Evolutionary conservation across 92 coral and sea anemone species (phyloP).

Genomic region (Montipora capitata): DNA sequence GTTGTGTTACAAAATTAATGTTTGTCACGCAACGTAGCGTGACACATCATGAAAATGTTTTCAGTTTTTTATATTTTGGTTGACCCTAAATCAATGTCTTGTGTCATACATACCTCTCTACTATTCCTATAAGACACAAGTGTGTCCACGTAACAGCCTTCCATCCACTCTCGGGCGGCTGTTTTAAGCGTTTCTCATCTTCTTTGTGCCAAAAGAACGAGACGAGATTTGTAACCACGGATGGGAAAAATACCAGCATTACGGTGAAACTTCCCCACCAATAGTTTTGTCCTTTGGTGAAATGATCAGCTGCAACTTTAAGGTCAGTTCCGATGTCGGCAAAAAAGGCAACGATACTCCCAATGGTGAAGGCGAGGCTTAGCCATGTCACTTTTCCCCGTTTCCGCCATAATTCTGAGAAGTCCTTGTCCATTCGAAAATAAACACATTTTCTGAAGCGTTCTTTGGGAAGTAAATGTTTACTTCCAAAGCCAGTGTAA

Average conservation of each 20-base stretch:
- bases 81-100: too few relatives aligned
- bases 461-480: constrained; percentile 62
- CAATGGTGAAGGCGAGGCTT: constrained; percentile 60
- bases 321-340: constrained; percentile 88
- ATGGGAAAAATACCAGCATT: constrained; percentile 75
- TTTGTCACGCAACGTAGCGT: too few relatives aligned
- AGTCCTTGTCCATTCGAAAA: constrained; percentile 68
- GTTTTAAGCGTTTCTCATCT: constrained; percentile 55
- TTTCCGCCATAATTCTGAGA: constrained; percentile 78
- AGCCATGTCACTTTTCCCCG: constrained; percentile 89
- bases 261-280: constrained; percentile 91
- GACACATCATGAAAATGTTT: too few relatives aligned
- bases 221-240: constrained; percentile 76
- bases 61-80: too few relatives aligned
- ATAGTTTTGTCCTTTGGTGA: constrained; percentile 59
- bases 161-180: constrained; percentile 87
- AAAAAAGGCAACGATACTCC: constrained; percentile 81
- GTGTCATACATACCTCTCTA: constrained; percentile 64
- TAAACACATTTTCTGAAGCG: constrained; percentile 75
- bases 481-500: neutral
- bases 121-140: constrained; percentile 75
- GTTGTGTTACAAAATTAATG: too few relatives aligned
- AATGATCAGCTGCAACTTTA: constrained; percentile 91
- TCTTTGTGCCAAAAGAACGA: constrained; percentile 91
- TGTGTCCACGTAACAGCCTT: constrained; percentile 68